These are phyloP conservation scores for Cyclophora punctaria DNA, from an alignment of 2,888 invertebrate genomes.

Conservation along the genomic window DNA sequence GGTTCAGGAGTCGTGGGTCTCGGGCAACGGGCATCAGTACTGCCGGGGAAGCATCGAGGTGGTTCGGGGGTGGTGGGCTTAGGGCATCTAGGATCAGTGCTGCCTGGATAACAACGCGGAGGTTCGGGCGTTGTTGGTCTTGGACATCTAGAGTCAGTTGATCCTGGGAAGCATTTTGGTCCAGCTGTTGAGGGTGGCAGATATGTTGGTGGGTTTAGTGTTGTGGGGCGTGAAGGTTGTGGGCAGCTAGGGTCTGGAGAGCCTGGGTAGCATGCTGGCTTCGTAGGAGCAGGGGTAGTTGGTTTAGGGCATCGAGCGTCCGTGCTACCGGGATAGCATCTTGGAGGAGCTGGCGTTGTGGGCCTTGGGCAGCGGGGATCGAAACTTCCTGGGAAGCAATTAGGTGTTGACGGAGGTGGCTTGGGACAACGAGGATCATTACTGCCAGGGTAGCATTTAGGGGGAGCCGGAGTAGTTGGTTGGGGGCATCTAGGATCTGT, in stretches of 20 bases:
- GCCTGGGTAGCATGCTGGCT: slow-evolving; percentile 27
- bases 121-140: slow-evolving; percentile 23
- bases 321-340: slow-evolving; percentile 23
- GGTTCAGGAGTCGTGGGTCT: slow-evolving; percentile 28
- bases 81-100: slow-evolving; percentile 20
- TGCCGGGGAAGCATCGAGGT: slow-evolving; percentile 28
- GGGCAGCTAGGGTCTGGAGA: slow-evolving; percentile 20
- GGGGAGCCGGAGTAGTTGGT: slow-evolving; percentile 11
- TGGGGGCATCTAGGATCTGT: slow-evolving; percentile 23
- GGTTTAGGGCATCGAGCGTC: slow-evolving; percentile 29
- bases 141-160: slow-evolving; percentile 31
- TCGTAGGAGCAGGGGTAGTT: slow-evolving; percentile 17
- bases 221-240: slow-evolving; percentile 18
- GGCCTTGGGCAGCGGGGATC: slow-evolving; percentile 33
- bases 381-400: slow-evolving; percentile 34
- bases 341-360: slow-evolving; percentile 29
- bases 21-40: slow-evolving; percentile 29
- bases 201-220: slow-evolving; percentile 19
- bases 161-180: slow-evolving; percentile 35
- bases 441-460: slow-evolving; percentile 26
- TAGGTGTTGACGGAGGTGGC: slow-evolving; percentile 26
- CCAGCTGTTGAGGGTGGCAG: slow-evolving; percentile 30
- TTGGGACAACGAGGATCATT: slow-evolving; percentile 32
- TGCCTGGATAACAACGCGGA: slow-evolving; percentile 24
- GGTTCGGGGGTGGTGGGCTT: slow-evolving; percentile 33